A percentile compares a stretch with the other conserved stretches of the same genome.
phyloP scores from a whole-genome alignment of 2,888 invertebrate genomes.

The Lottia gigantea region DNA sequence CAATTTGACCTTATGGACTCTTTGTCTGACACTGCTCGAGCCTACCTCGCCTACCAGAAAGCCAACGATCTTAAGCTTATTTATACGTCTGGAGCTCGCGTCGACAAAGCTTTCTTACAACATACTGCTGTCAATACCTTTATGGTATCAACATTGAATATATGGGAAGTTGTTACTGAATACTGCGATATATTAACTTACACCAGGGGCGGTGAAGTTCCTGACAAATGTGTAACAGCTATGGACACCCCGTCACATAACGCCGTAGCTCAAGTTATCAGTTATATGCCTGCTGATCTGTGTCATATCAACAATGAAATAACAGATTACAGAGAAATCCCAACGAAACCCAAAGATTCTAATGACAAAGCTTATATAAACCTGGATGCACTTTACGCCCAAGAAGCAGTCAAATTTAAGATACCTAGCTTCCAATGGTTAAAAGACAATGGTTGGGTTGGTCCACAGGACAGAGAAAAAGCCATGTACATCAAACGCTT shows the following conservation, averaged over 20 bases:
- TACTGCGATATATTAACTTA: too few species aligned
- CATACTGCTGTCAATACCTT: neutral
- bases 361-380: neutral
- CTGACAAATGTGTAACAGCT: neutral
- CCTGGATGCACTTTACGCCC: neutral
- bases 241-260: neutral
- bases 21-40: too few species aligned
- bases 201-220: neutral
- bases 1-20: neutral
- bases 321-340: neutral
- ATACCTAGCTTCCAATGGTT: slow-evolving; percentile 1
- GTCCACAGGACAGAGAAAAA: too few species aligned
- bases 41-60: too few species aligned
- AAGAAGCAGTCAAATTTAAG: neutral
- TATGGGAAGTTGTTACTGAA: too few species aligned
- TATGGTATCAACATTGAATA: neutral
- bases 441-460: too few species aligned
- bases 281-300: neutral
- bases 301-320: neutral
- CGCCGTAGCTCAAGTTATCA: neutral
- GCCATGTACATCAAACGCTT: too few species aligned
- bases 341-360: neutral
- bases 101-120: neutral
- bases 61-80: too few species aligned
- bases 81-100: too few species aligned